A percentile compares a stretch with the other conserved stretches of the same genome.
phyloP scores from a whole-genome alignment of 1,140 invertebrate genomes.

The Dinoponera quadriceps region DNA sequence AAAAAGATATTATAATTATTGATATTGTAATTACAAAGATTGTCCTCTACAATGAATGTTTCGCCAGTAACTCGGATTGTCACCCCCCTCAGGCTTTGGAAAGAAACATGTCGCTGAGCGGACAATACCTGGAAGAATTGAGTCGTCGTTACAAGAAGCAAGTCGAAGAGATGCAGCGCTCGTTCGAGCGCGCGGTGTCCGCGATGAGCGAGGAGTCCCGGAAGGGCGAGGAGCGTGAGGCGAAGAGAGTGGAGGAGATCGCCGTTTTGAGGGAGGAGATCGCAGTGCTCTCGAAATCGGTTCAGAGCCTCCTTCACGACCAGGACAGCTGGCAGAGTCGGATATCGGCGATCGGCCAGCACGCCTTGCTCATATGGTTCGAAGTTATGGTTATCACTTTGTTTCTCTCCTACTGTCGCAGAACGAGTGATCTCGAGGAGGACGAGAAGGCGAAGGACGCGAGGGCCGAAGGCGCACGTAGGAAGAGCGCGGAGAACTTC shows the following conservation, averaged over 20 bases:
- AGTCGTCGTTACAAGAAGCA: conserved; percentile 97
- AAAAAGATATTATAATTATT: too few species aligned
- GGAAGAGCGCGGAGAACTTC: conserved; percentile 74
- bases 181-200: conserved; percentile 92
- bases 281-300: conserved; percentile 85
- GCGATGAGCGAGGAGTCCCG: conserved; percentile 91
- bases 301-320: conserved; percentile 88
- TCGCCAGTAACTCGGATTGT: conserved; percentile 19
- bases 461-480: conserved; percentile 49
- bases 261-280: conserved; percentile 87
- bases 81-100: conserved; percentile 91
- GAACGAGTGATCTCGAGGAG: conserved; percentile 69
- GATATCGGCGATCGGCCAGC: conserved; percentile 86
- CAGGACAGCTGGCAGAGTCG: conserved; percentile 88
- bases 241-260: conserved; percentile 89
- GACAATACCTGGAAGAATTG: conserved; percentile 97
- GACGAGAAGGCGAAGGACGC: conserved; percentile 42
- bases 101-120: conserved; percentile 97
- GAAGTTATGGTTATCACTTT: conserved; percentile 86
- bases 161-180: conserved; percentile 96
- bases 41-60: not conserved
- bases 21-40: too few species aligned
- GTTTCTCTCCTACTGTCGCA: conserved; percentile 84
- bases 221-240: conserved; percentile 90
- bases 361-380: conserved; percentile 85